Conservation (phyloP, 2,797 vertebrate species). For the Rhincodon typus region DNA sequence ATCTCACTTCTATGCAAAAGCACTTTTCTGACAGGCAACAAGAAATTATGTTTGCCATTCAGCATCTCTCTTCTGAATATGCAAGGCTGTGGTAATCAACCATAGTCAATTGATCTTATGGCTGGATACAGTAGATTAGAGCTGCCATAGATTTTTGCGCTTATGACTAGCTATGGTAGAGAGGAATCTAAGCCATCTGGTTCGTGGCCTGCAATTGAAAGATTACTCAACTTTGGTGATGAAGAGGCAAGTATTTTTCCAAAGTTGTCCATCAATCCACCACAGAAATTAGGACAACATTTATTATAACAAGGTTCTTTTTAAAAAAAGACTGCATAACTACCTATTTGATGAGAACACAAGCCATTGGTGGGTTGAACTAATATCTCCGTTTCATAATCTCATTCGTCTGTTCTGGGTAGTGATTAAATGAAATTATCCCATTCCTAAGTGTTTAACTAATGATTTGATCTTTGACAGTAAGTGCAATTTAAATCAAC, state of each 20-base stretch:
- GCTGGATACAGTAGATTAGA: neutral
- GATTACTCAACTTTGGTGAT: neutral
- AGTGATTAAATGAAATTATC: neutral
- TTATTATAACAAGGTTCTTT: neutral
- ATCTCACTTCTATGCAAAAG: no score
- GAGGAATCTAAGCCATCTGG: neutral
- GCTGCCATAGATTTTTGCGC: neutral
- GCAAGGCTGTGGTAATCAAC: no score
- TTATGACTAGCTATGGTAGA: neutral
- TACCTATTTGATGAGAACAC: neutral
- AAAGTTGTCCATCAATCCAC: neutral
- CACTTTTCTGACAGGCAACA: no score
- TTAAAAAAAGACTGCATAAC: neutral
- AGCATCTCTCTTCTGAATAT: neutral
- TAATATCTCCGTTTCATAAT: neutral
- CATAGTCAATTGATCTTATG: no score
- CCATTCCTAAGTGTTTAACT: neutral
- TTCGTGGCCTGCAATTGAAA: neutral
- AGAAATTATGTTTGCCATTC: neutral
- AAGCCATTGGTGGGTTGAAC: neutral
- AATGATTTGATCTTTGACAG: neutral
- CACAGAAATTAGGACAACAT: neutral
- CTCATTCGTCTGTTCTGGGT: neutral
- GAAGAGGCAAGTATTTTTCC: neutral
- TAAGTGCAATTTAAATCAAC: conserved; percentile 1